A percentile compares a stretch with the other conserved stretches of the same genome.
phyloP scores from a whole-genome alignment of 2,113 vertebrate species.

The Lipotes vexillifer region DNA sequence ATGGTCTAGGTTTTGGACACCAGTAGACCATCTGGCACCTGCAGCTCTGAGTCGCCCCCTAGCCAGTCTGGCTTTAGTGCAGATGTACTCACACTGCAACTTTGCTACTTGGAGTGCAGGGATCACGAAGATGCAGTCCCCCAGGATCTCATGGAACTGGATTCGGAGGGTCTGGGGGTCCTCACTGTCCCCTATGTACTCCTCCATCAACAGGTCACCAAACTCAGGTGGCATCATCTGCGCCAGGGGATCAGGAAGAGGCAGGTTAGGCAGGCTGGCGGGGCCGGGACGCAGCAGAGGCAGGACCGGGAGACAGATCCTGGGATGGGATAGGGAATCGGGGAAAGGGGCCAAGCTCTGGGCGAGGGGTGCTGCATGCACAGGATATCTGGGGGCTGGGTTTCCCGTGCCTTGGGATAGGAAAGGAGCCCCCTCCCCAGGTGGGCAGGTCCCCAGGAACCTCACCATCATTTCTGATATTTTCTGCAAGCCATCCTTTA shows the following conservation, averaged over 20 bases:
- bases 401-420: background rate
- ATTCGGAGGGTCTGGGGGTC: conserved; percentile 77
- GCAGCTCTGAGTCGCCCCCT: background rate
- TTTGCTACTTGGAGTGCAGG: conserved; percentile 80
- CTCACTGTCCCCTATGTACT: conserved; percentile 79
- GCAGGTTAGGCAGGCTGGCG: background rate
- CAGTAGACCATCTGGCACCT: background rate
- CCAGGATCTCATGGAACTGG: conserved; percentile 79
- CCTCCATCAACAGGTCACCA: conserved; percentile 60
- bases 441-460: background rate
- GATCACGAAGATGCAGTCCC: conserved; percentile 78
- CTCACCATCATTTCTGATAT: background rate
- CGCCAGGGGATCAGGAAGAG: background rate
- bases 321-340: background rate
- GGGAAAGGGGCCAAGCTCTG: background rate
- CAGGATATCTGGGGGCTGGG: background rate
- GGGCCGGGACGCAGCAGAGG: background rate
- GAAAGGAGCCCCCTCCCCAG: background rate
- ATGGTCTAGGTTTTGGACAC: background rate
- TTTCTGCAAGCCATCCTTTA: background rate
- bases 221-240: conserved; percentile 48
- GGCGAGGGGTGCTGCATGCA: too few relatives aligned
- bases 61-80: background rate
- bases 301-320: background rate
- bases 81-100: conserved; percentile 77